Percentiles rank a stretch among this genome's conserved stretches.
Conservation (phyloP, 1,140 invertebrate genomes). For the Harpegnathos saltator region DNA sequence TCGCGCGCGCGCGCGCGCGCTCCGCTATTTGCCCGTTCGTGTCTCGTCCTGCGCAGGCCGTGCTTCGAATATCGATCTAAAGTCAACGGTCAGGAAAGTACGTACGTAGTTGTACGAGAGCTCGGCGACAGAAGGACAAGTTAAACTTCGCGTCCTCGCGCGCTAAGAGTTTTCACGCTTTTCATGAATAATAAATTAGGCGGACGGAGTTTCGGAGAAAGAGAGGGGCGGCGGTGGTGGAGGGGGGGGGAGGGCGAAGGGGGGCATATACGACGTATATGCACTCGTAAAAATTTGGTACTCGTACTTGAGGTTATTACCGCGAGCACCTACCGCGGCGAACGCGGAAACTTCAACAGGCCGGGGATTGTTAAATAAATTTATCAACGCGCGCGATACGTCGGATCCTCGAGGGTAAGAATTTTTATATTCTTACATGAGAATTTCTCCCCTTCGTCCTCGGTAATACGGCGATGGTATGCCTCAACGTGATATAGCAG, state of each 20-base stretch:
- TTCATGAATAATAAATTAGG: slow-evolving; percentile 46
- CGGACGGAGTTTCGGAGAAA: slow-evolving; percentile 6
- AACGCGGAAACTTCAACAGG: slow-evolving; percentile 24
- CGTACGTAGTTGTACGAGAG: slow-evolving; percentile 56
- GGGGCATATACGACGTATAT: not conserved
- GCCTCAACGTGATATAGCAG: too few species aligned
- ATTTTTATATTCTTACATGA: too few species aligned
- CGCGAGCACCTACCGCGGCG: not conserved
- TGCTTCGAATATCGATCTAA: slow-evolving; percentile 78
- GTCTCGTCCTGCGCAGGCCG: slow-evolving; percentile 69
- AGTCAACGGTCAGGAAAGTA: slow-evolving; percentile 70
- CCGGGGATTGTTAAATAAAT: slow-evolving; percentile 17
- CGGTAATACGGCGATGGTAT: too few species aligned
- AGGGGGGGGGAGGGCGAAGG: not conserved
- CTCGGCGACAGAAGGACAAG: slow-evolving; percentile 52
- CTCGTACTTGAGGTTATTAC: slow-evolving; percentile 41
- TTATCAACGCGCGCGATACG: too few species aligned
- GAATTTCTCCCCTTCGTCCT: too few species aligned
- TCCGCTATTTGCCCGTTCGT: slow-evolving; percentile 64
- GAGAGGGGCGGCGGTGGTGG: too few species aligned
- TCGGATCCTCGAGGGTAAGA: too few species aligned
- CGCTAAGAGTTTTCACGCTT: slow-evolving; percentile 57
- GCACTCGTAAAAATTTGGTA: slow-evolving; percentile 23
- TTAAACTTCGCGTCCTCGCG: slow-evolving; percentile 51
- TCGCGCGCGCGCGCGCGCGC: too few species aligned